Conservation (phyloP, 2,113 vertebrate genomes). For the Cynocephalus volans region DNA sequence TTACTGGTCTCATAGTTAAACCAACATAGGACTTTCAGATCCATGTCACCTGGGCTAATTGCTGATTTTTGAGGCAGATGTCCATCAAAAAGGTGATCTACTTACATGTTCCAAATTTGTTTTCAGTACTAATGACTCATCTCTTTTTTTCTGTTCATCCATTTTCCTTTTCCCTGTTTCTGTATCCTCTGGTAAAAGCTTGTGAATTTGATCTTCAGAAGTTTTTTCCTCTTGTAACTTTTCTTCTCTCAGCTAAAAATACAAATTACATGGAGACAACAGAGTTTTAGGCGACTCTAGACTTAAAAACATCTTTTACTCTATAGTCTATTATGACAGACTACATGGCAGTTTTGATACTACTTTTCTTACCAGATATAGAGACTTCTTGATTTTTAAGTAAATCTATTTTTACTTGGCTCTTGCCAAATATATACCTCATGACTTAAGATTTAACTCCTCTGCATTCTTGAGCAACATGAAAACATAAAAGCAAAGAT, state of each 20-base stretch:
- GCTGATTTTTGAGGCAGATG: constrained; percentile 6
- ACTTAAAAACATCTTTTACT: constrained; percentile 49
- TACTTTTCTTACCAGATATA: constrained; percentile 61
- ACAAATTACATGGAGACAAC: constrained; percentile 36
- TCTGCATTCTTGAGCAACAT: constrained; percentile 63
- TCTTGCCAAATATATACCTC: constrained; percentile 50
- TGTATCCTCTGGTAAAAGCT: constrained; percentile 86
- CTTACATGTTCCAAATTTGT: constrained; percentile 88
- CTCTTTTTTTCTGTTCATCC: constrained; percentile 89
- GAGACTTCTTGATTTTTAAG: constrained; percentile 60
- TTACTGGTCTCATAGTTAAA: not conserved
- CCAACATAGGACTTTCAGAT: not conserved
- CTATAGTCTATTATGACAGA: constrained; percentile 38
- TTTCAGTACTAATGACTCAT: constrained; percentile 87
- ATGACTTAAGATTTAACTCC: constrained; percentile 61
- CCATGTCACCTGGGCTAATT: not conserved
- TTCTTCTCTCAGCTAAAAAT: constrained; percentile 89
- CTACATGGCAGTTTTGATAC: constrained; percentile 32
- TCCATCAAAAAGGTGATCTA: constrained; percentile 59
- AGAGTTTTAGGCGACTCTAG: constrained; percentile 6
- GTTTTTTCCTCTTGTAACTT: constrained; percentile 89
- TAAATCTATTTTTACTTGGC: constrained; percentile 55
- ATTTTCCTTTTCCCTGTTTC: constrained; percentile 87
- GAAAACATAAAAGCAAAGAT: constrained; percentile 59
- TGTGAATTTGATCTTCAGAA: constrained; percentile 88